Evolutionary conservation across 2,113 vertebrate genomes (phyloP).

Genomic region (Trematocara marginatum): DNA sequence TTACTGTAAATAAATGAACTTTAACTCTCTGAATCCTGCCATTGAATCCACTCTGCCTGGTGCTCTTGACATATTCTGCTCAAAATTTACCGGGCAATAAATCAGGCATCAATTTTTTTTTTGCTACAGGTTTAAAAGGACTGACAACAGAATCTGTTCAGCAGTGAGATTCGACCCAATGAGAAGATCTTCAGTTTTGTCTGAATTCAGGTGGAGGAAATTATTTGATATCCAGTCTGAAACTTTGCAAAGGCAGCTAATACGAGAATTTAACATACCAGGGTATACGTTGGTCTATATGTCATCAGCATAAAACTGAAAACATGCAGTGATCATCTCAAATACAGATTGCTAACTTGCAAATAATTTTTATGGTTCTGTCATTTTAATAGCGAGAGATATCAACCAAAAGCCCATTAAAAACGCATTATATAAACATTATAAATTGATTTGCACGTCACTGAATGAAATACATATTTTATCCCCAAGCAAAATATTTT

Average conservation of each 20-base stretch:
- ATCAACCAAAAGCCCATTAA: neutral
- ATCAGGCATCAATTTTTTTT: neutral
- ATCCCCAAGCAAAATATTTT: neutral
- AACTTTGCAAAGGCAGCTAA: neutral
- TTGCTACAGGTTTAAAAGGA: neutral
- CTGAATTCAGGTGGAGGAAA: neutral
- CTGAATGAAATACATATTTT: neutral
- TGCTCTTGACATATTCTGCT: neutral
- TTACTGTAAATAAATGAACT: neutral
- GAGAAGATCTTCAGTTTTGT: neutral
- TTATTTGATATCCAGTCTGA: neutral
- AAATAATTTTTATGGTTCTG: neutral
- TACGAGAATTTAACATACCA: neutral
- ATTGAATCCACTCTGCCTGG: neutral
- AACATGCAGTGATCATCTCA: neutral
- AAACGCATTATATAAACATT: rapidly evolving
- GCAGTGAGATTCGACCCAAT: neutral
- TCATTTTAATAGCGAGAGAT: neutral
- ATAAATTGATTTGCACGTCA: neutral
- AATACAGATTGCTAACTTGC: neutral
- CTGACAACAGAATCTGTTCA: neutral
- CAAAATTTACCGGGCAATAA: neutral
- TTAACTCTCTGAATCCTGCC: neutral
- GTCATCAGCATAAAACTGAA: neutral
- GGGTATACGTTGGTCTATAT: neutral